Conservation (phyloP, 1,140 invertebrate species). For the Pseudoatta argentina region DNA sequence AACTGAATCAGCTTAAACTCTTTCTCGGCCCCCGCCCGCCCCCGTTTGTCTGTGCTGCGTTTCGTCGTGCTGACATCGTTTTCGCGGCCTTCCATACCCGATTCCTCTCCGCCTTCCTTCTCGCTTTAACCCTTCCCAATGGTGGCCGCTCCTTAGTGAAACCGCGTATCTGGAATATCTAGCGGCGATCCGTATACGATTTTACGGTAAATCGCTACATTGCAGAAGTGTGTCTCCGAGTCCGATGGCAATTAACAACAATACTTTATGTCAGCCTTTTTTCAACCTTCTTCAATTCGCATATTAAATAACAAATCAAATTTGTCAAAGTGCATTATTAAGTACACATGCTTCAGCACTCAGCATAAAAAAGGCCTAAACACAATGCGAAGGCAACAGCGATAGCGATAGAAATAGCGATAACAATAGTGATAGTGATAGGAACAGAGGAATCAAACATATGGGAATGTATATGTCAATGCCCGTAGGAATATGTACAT, state of each 20-base stretch:
- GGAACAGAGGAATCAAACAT: too few relatives aligned
- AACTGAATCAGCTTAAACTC: constrained; percentile 75
- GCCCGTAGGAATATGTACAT: too few relatives aligned
- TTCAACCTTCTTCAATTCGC: too few relatives aligned
- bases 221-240: not conserved
- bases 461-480: too few relatives aligned
- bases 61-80: constrained; percentile 73
- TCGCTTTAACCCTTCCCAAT: constrained; percentile 17
- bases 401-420: too few relatives aligned
- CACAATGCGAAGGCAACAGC: too few relatives aligned
- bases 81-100: constrained; percentile 69
- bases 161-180: constrained; percentile 51
- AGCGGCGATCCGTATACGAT: constrained; percentile 10
- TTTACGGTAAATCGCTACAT: constrained; percentile 3
- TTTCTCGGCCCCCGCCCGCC: constrained; percentile 68
- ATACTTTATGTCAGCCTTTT: not conserved
- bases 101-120: constrained; percentile 25
- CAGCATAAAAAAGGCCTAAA: too few relatives aligned
- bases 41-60: constrained; percentile 63
- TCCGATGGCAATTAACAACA: not conserved
- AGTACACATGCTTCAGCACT: too few relatives aligned
- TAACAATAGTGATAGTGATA: too few relatives aligned
- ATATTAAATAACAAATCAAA: too few relatives aligned
- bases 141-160: constrained; percentile 49
- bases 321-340: too few relatives aligned